Percentiles rank a stretch among this genome's conserved stretches.
Conservation (phyloP, 2,113 vertebrate species). For the Rhinopomastus cyanomelas region DNA sequence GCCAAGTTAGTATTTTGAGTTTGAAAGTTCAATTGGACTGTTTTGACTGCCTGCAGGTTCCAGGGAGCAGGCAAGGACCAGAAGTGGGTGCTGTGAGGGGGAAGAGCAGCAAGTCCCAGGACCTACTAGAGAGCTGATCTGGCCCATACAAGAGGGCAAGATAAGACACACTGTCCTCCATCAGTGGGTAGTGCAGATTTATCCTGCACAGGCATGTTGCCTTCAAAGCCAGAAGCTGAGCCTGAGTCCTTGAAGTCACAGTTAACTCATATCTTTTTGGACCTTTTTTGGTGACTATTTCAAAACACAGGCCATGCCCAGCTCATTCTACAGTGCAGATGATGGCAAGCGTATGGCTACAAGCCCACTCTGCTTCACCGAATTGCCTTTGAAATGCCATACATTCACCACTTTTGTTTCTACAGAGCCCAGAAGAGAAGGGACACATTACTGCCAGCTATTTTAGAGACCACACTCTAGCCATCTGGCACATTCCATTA, state of each 20-base stretch:
- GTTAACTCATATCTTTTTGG: background rate
- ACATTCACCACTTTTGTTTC: background rate
- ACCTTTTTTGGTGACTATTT: background rate
- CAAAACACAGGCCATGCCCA: background rate
- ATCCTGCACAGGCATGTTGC: background rate
- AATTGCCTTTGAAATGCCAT: background rate
- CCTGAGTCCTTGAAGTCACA: background rate
- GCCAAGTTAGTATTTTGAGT: background rate
- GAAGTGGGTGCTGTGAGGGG: background rate
- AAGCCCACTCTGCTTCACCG: background rate
- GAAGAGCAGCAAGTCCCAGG: background rate
- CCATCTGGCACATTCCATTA: background rate
- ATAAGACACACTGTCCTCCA: background rate
- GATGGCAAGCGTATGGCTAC: accelerated
- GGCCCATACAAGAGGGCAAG: accelerated
- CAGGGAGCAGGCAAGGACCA: background rate
- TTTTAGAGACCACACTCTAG: background rate
- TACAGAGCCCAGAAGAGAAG: background rate
- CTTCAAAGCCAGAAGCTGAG: background rate
- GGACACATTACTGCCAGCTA: background rate
- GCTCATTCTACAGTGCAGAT: accelerated
- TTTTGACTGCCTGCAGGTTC: accelerated
- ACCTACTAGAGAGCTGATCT: background rate
- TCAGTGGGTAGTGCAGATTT: accelerated
- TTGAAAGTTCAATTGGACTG: background rate